phyloP scores from a whole-genome alignment of 2,797 vertebrate genomes.

The Phoebastria nigripes region DNA sequence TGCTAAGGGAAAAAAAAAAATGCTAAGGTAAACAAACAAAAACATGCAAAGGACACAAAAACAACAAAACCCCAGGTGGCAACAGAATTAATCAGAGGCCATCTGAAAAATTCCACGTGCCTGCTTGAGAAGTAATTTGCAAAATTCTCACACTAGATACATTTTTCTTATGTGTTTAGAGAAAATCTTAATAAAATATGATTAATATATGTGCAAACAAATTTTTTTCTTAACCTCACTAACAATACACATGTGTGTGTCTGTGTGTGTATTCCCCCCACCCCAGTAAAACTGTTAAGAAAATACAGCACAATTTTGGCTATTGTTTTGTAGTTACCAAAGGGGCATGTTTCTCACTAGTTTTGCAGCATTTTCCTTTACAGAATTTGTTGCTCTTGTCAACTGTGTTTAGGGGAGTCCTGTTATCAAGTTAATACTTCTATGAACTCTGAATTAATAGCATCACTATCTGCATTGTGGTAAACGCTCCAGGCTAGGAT shows the following conservation, averaged over 20 bases:
- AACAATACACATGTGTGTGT: fast-evolving
- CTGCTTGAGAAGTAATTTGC: not conserved
- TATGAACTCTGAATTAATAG: not conserved
- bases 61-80: not conserved
- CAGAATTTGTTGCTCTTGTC: not conserved
- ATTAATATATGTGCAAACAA: not conserved
- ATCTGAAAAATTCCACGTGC: not conserved
- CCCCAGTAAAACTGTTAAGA: not conserved
- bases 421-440: not conserved
- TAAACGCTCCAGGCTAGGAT: not conserved
- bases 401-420: not conserved
- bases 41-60: not conserved
- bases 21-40: not conserved
- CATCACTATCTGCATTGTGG: not conserved
- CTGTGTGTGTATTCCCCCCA: not conserved
- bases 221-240: not conserved
- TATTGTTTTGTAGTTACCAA: not conserved
- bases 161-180: not conserved
- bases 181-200: not conserved
- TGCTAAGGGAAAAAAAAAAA: not conserved
- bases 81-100: not conserved
- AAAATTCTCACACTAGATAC: not conserved
- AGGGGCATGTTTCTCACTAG: not conserved
- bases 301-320: not conserved
- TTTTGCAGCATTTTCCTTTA: not conserved